Evolutionary conservation across 2,113 vertebrate species (phyloP).

Genomic region (Rhadina sibilatrix): DNA sequence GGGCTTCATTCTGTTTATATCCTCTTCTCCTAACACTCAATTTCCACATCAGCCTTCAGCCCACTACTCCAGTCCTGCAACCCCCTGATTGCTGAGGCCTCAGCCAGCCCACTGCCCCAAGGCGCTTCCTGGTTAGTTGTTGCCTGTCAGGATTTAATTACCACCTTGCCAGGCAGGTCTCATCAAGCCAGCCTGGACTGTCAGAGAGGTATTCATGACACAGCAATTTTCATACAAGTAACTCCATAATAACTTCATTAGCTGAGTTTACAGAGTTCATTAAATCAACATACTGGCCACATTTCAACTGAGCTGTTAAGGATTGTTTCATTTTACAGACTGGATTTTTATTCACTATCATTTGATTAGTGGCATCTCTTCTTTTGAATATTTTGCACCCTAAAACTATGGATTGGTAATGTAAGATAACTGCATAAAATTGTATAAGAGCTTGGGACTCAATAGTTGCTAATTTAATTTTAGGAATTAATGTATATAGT

Average conservation of each 20-base stretch:
- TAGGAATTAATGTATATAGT: neutral
- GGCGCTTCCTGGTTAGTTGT: neutral
- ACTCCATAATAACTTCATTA: neutral
- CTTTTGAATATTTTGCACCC: neutral
- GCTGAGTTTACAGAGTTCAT: neutral
- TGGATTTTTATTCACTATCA: neutral
- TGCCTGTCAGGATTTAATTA: neutral
- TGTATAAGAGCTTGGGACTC: rapidly evolving
- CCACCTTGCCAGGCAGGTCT: neutral
- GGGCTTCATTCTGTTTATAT: neutral
- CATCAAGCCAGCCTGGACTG: neutral
- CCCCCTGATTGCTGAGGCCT: neutral
- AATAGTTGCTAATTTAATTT: neutral
- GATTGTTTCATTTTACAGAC: neutral
- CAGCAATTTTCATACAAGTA: neutral
- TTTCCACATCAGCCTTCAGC: neutral
- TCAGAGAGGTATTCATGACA: neutral
- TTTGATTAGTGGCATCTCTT: neutral
- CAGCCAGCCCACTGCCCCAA: neutral
- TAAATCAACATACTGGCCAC: neutral
- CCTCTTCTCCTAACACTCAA: neutral
- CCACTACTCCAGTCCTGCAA: neutral
- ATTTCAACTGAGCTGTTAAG: neutral
- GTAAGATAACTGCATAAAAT: neutral
- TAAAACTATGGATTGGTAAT: neutral